Conservation (phyloP, 2,888 invertebrate genomes). For the Diarsia dahlii region DNA sequence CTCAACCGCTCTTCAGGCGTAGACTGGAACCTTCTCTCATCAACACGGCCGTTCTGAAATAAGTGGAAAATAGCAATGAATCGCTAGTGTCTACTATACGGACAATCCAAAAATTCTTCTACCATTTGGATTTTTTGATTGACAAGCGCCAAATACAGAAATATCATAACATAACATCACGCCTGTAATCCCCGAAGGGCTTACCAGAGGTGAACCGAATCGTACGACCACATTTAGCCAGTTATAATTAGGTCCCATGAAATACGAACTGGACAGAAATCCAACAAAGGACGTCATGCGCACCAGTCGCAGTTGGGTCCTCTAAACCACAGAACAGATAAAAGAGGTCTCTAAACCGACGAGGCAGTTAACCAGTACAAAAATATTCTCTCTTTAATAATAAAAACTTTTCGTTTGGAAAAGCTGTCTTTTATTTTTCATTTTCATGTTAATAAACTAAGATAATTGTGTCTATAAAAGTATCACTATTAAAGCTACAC, state of each 20-base stretch:
- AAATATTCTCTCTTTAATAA: background rate
- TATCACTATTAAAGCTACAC: background rate
- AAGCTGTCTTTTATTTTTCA: background rate
- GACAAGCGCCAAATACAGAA: background rate
- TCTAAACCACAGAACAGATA: no score
- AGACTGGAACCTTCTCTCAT: constrained; percentile 96
- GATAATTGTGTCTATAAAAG: background rate
- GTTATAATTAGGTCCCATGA: no score
- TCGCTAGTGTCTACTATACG: background rate
- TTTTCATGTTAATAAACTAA: background rate
- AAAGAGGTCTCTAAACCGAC: no score
- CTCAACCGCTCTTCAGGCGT: constrained; percentile 97
- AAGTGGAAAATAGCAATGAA: background rate
- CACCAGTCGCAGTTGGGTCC: no score
- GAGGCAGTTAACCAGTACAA: no score
- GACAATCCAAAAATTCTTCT: background rate
- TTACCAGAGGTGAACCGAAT: no score
- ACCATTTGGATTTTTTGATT: no score
- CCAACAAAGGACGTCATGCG: no score
- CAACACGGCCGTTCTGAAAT: constrained; percentile 95
- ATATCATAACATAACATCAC: background rate
- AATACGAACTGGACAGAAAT: no score
- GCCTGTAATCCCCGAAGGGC: no score
- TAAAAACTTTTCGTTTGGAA: background rate
- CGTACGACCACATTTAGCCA: no score